phyloP scores from a whole-genome alignment of 1,140 invertebrate genomes.

The Drosophila rufa region DNA sequence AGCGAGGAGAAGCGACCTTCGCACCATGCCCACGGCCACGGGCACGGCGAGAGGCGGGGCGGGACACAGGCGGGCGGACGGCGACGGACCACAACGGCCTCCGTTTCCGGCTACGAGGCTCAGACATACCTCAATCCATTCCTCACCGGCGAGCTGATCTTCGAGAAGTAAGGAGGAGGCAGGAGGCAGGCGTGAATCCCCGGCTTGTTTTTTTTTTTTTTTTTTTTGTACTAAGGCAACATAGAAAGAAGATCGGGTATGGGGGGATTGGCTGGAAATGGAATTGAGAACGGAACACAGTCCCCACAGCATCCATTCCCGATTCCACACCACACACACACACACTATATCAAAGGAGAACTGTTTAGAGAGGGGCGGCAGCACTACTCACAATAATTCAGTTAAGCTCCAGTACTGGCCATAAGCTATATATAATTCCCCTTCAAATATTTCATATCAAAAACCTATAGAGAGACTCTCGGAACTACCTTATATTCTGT shows the following conservation, averaged over 20 bases:
- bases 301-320: background rate
- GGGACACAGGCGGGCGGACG: conserved; percentile 49
- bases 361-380: conserved; percentile 24
- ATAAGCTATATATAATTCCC: background rate
- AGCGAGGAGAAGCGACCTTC: conserved; percentile 73
- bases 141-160: conserved; percentile 80
- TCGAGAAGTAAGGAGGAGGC: conserved; percentile 70
- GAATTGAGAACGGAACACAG: background rate
- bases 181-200: background rate
- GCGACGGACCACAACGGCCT: conserved; percentile 68
- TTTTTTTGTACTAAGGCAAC: conserved; percentile 19
- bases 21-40: conserved; percentile 67
- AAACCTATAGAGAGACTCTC: background rate
- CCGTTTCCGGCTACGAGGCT: conserved; percentile 76
- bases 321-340: conserved; percentile 6
- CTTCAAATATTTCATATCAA: background rate
- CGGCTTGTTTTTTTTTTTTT: background rate
- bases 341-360: conserved; percentile 31
- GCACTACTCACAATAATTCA: conserved; percentile 22
- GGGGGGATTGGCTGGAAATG: background rate
- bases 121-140: conserved; percentile 82
- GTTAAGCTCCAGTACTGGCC: conserved; percentile 22
- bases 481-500: too few relatives aligned
- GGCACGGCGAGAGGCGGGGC: conserved; percentile 61
- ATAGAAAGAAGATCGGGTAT: conserved; percentile 5